Evolutionary conservation across 2,888 invertebrate genomes (phyloP), one percentile per base, ranked within the genome.

Genomic region (Chaetogeoica ovagalla): DNA sequence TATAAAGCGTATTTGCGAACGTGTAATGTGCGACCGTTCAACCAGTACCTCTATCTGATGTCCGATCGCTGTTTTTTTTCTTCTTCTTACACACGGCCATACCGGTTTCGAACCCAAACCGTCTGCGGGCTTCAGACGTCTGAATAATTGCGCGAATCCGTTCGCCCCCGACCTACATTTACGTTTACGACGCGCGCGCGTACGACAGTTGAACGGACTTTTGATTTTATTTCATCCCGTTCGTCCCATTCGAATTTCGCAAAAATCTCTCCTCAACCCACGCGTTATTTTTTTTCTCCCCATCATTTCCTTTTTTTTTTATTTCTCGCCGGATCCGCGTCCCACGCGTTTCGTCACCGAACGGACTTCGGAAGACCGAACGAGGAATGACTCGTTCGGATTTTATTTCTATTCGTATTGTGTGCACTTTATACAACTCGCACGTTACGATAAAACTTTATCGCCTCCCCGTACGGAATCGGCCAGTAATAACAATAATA

Each of bases 71-170:
- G 4, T 39, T n/a, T n/a, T n/a, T n/a, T n/a, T n/a, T n/a, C n/a
- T n/a, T n/a, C n/a, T n/a, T n/a, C n/a, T n/a, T n/a, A n/a, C n/a
- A n/a, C n/a, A n/a, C n/a, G n/a, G n/a, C n/a, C n/a, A 76, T 76
- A 76, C 76, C 76, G 76, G 76, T 76, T 75, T 76, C n/a, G 48
- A n/a, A 43, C 59, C 39, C 43, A 68, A 76, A 76, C 59, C 68
- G 76, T 76, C 68, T 76, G n/a, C n/a, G n/a, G 68, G 68, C 68
- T 19, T 13, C 76, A 59, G 59, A 68, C 68, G 68, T 76, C 57
- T 74, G 39, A 65, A 17, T 62, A 37, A 19, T 21, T 62, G 60
- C 30, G 57, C 59, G 68, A 68, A 68, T 76, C 68, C 68, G 68
- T 48, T 19, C 68, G 60, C 68, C 68, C 68, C 68, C 60, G 76